These are phyloP conservation scores for Caenorhabditis tropicalis DNA, from an alignment of 1,140 invertebrate species.

Conservation along the genomic window DNA sequence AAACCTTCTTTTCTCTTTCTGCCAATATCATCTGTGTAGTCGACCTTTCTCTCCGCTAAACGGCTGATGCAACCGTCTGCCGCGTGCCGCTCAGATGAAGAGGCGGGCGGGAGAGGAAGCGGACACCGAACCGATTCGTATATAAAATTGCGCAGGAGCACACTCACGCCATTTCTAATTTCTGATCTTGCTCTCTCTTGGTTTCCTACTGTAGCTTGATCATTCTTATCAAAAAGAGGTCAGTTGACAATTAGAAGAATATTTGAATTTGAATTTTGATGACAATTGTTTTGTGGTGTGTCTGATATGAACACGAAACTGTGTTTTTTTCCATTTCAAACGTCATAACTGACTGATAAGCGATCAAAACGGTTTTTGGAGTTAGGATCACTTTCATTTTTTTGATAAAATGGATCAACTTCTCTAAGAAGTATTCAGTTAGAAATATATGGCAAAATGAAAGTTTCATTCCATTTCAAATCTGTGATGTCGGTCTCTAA, in stretches of 20 bases:
- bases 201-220: neutral
- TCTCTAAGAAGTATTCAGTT: too few species aligned
- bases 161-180: neutral
- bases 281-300: neutral
- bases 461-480: too few species aligned
- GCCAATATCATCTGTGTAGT: neutral
- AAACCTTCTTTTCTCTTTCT: neutral
- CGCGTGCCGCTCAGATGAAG: slow-evolving; percentile 11
- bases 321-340: neutral
- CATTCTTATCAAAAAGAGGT: neutral
- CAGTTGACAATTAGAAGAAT: neutral
- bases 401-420: too few species aligned
- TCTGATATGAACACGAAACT: neutral
- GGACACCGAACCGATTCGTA: neutral
- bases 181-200: neutral
- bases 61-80: slow-evolving; percentile 34
- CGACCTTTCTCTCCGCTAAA: neutral
- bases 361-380: too few species aligned
- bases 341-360: neutral
- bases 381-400: too few species aligned
- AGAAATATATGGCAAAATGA: too few species aligned
- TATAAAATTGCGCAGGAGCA: slow-evolving; percentile 36
- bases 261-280: neutral
- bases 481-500: neutral
- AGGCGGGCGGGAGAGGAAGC: neutral